phyloP scores from a whole-genome alignment of 2,888 invertebrate species.

The Nemurella pictetii region DNA sequence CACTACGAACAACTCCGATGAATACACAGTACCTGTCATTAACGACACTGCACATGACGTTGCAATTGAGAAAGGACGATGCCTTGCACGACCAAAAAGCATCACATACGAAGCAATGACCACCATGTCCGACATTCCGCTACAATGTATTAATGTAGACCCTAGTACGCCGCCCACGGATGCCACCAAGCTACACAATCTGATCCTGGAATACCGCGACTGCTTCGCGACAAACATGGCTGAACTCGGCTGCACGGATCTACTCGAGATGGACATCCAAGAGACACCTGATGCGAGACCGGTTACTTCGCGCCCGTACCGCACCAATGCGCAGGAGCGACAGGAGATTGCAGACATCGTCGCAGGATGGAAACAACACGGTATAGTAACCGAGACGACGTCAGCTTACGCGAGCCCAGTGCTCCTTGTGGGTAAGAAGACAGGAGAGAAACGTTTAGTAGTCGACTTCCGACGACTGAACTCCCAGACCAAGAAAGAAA shows the following conservation, averaged over 20 bases:
- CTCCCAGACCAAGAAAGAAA: no score
- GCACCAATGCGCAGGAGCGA: background rate
- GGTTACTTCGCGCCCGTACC: background rate
- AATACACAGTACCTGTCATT: background rate
- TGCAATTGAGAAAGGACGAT: background rate
- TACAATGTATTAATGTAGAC: background rate
- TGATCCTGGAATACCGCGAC: background rate
- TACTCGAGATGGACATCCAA: background rate
- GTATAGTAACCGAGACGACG: background rate
- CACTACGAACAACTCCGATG: no score
- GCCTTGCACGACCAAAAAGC: background rate
- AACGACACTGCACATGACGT: background rate
- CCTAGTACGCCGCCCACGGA: background rate
- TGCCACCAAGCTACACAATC: background rate
- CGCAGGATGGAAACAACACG: background rate
- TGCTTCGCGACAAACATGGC: background rate
- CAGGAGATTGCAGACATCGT: background rate
- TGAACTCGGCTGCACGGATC: background rate
- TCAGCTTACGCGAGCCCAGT: background rate
- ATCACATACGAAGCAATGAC: background rate
- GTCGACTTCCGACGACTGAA: no score
- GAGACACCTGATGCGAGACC: background rate
- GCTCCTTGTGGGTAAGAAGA: background rate
- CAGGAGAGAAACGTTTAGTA: background rate
- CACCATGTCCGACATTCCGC: background rate